Conservation (phyloP, 2,797 vertebrate species). For the Neoniphon sammara region DNA sequence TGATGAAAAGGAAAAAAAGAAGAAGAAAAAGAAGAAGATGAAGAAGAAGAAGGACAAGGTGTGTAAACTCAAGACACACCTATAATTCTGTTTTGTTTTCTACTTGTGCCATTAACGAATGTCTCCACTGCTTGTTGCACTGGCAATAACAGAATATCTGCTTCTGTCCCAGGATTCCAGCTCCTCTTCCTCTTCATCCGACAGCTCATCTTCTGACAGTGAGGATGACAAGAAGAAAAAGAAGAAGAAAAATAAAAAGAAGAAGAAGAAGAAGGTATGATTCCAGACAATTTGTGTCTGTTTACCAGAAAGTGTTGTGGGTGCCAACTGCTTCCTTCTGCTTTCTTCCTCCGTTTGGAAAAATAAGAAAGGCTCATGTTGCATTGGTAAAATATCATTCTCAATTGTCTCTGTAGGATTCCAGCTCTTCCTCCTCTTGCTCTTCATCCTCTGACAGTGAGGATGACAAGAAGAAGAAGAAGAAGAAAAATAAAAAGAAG, state of each 20-base stretch:
- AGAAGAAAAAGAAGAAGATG: conserved; percentile 49
- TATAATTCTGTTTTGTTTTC: not conserved
- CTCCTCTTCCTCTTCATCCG: conserved; percentile 24
- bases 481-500: conserved; percentile 60
- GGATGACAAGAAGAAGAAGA: conserved; percentile 62
- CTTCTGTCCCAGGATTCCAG: conserved; percentile 36
- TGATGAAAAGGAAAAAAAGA: conserved; percentile 45
- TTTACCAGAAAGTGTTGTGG: too few species aligned
- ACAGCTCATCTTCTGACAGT: conserved; percentile 32
- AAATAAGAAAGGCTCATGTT: too few species aligned
- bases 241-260: conserved; percentile 50
- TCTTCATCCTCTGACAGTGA: conserved; percentile 43
- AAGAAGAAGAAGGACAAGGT: conserved; percentile 16
- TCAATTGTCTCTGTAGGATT: conserved; percentile 28
- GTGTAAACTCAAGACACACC: not conserved
- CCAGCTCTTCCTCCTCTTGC: conserved; percentile 28
- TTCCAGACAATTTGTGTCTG: too few species aligned
- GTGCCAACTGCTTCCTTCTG: too few species aligned
- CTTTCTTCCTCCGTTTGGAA: too few species aligned
- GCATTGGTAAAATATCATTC: too few species aligned
- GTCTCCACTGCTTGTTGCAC: too few species aligned
- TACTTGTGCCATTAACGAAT: not conserved
- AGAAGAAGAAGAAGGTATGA: too few species aligned
- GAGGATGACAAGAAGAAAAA: conserved; percentile 63
- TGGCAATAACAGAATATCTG: not conserved